Conservation (phyloP, 2,113 vertebrate species). For the Myanophis thanlyinensis region DNA sequence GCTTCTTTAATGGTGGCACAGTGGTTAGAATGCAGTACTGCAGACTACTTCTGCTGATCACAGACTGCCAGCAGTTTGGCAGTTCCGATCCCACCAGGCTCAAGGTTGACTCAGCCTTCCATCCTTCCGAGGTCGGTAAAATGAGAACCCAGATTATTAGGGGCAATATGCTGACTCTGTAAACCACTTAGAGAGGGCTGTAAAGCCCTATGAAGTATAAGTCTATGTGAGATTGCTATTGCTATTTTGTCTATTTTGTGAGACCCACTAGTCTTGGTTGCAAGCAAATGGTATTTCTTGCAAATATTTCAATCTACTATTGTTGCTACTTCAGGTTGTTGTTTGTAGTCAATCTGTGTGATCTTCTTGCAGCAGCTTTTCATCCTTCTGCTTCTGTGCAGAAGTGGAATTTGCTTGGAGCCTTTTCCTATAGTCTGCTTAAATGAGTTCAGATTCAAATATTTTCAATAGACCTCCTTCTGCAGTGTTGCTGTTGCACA, state of each 20-base stretch:
- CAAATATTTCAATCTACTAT: not conserved
- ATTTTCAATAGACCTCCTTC: not conserved
- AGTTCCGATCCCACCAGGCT: no score
- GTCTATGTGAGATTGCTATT: no score
- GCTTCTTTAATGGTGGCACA: no score
- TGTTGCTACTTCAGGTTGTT: not conserved
- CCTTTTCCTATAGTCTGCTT: not conserved
- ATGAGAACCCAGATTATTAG: no score
- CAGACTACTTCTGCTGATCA: no score
- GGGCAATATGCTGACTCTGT: no score
- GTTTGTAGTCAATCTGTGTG: not conserved
- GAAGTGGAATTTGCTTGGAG: not conserved
- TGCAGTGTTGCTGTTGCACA: not conserved
- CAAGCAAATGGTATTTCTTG: not conserved
- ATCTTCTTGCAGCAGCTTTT: not conserved
- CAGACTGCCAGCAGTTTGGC: no score
- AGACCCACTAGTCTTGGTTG: not conserved
- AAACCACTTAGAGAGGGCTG: no score
- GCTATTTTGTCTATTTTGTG: not conserved
- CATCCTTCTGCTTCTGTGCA: not conserved
- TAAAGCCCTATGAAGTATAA: no score
- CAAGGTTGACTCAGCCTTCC: no score
- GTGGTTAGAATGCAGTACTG: no score
- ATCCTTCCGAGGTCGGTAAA: no score
- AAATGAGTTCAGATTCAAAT: not conserved